Percentiles rank a stretch among this genome's conserved stretches.
Conservation (phyloP, 1,140 invertebrate species). For the Drosophila tsacasi region DNA sequence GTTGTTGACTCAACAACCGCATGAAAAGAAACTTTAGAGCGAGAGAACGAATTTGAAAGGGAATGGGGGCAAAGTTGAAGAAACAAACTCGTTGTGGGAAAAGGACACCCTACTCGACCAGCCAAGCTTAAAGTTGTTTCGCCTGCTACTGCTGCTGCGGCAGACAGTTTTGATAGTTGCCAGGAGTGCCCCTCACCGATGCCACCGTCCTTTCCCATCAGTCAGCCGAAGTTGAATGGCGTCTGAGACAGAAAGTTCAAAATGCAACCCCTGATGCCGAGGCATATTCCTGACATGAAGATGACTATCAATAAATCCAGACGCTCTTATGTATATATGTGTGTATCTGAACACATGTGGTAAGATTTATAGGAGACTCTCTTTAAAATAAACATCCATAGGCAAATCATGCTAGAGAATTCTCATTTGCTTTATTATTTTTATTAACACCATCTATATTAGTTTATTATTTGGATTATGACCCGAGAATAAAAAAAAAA, state of each 20-base stretch:
- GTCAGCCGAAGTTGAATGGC: conserved; percentile 51
- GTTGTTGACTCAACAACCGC: conserved; percentile 56
- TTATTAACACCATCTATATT: too few relatives aligned
- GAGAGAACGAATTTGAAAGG: conserved; percentile 27
- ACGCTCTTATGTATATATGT: background rate
- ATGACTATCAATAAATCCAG: conserved; percentile 55
- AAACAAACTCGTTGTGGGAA: conserved; percentile 11
- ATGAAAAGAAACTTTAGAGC: conserved; percentile 63
- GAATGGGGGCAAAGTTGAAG: conserved; percentile 48
- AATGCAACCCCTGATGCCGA: conserved; percentile 53
- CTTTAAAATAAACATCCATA: background rate
- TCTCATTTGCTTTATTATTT: too few relatives aligned
- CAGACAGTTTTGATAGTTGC: conserved; percentile 77
- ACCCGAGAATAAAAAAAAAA: too few relatives aligned
- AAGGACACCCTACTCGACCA: conserved; percentile 11
- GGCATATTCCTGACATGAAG: conserved; percentile 45
- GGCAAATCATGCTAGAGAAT: background rate
- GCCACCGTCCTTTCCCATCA: conserved; percentile 18
- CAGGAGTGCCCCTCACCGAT: conserved; percentile 14
- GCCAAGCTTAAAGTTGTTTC: conserved; percentile 40
- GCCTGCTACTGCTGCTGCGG: conserved; percentile 42
- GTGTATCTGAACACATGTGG: background rate
- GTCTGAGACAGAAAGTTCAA: conserved; percentile 49
- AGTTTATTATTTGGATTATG: too few relatives aligned
- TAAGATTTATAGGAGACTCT: background rate